These are phyloP conservation scores for Procambarus clarkii DNA, from an alignment of 1,140 invertebrate species.

Conservation along the genomic window DNA sequence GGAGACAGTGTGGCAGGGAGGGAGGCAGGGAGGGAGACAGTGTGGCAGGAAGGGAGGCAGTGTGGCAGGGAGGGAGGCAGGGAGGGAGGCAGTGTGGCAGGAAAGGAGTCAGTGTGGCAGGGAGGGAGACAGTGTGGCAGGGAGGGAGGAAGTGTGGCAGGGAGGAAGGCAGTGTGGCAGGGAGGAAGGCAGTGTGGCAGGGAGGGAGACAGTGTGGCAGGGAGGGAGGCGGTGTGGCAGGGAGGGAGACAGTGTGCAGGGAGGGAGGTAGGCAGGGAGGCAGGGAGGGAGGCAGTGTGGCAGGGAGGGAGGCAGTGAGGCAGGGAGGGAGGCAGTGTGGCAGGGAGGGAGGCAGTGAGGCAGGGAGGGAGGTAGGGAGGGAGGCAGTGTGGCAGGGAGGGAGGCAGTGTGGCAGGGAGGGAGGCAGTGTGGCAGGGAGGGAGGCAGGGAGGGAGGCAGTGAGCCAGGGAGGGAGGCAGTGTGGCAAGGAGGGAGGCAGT, in stretches of 20 bases:
- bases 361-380: not conserved
- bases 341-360: not conserved
- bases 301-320: not conserved
- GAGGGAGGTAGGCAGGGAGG: not conserved
- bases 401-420: not conserved
- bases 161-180: too few species aligned
- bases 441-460: not conserved
- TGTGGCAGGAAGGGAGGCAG: not conserved
- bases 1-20: not conserved
- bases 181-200: not conserved
- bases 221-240: not conserved
- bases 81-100: not conserved
- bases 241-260: not conserved
- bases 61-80: not conserved
- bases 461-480: not conserved
- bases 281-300: not conserved
- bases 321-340: not conserved
- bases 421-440: not conserved
- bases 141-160: too few species aligned
- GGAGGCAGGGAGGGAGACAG: not conserved
- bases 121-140: not conserved
- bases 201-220: not conserved
- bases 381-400: not conserved
- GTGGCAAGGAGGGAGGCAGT: not conserved
- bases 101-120: not conserved